Base-by-base conservation (phyloP, 2,797 vertebrate genomes). In the Toxotes lorentzi region DNA sequence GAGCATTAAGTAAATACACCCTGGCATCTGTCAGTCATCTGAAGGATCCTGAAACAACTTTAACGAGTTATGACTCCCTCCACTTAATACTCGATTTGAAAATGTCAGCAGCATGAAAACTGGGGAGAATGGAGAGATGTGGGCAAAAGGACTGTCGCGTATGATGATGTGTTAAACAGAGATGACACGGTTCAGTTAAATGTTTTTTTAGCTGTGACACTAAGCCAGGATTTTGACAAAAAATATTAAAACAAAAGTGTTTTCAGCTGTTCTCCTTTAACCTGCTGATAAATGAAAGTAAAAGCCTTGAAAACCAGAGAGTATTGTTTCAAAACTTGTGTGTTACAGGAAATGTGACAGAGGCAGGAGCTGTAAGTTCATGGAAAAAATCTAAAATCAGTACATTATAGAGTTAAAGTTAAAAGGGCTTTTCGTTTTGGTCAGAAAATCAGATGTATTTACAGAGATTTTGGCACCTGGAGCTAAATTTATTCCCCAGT, bases 1-100 rank as follows among this genome's bases (percentile, higher is more conserved):
- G 79, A 50, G 53, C 57, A 24, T 74, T 45, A 71, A 81, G 50
- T 41, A 6, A 77, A 83, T 41, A 45, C 5, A 78, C 54, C 27
- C 45, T 70, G 74, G 64, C 61, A 70, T 69, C 51, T 86, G 85
- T 78, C 80, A 83, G 9, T 89, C 78, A 78, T 68, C 51, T 63
- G 10, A 79, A 47, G 48, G 64, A 82, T 83, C 75, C 48, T n/a
- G 51, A 77, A 58, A 38, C 24, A 13, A 56, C 60, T 76, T 72
- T 60, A 63, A 73, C 62, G 45, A 58, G 61, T 71, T 41, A 5
- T 16, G 48, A 50, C 67, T 78, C 54, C 34, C 59, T 65, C 45
- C 0, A 9, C 24, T 30, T 72, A 73, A 70, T 24, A 51, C 21
- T 14, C 2, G 19, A 73, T 68, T 73, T 79, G 8, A 83, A 88